Evolutionary conservation across 2,797 vertebrate genomes (phyloP).

Genomic region (Halcyon badia): DNA sequence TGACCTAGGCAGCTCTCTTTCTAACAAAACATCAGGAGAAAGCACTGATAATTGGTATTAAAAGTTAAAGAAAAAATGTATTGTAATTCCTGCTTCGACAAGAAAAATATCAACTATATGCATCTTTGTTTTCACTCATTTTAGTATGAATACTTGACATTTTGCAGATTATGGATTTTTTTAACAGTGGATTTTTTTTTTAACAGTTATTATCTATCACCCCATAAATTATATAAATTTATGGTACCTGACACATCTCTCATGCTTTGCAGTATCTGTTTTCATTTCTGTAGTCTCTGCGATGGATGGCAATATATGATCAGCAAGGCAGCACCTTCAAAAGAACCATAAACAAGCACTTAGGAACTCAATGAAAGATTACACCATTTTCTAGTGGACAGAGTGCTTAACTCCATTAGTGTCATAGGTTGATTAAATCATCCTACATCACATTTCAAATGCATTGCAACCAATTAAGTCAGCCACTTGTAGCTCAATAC

Average conservation of each 20-base stretch:
- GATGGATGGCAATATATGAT: slow-evolving; percentile 11
- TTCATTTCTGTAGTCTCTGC: neutral
- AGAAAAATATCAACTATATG: neutral
- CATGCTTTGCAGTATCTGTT: neutral
- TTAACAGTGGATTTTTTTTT: neutral
- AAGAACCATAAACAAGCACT: slow-evolving; percentile 59
- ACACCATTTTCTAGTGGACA: slow-evolving; percentile 63
- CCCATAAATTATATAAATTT: neutral
- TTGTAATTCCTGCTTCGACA: neutral
- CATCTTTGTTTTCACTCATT: neutral
- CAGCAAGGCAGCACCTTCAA: slow-evolving; percentile 3
- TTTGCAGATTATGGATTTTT: neutral
- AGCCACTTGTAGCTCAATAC: slow-evolving; percentile 36
- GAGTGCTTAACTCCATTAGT: slow-evolving; percentile 74
- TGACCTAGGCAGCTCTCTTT: neutral
- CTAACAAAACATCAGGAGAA: neutral
- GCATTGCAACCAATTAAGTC: slow-evolving; percentile 73
- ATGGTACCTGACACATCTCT: neutral
- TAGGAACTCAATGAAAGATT: slow-evolving; percentile 60
- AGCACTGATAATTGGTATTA: neutral
- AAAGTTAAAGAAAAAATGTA: neutral
- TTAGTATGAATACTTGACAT: neutral
- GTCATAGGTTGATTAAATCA: slow-evolving; percentile 73
- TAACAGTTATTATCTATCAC: neutral
- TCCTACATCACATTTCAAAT: slow-evolving; percentile 66